These are phyloP conservation scores for Prorops nasuta DNA, from an alignment of 1,140 invertebrate genomes.

Conservation along the genomic window DNA sequence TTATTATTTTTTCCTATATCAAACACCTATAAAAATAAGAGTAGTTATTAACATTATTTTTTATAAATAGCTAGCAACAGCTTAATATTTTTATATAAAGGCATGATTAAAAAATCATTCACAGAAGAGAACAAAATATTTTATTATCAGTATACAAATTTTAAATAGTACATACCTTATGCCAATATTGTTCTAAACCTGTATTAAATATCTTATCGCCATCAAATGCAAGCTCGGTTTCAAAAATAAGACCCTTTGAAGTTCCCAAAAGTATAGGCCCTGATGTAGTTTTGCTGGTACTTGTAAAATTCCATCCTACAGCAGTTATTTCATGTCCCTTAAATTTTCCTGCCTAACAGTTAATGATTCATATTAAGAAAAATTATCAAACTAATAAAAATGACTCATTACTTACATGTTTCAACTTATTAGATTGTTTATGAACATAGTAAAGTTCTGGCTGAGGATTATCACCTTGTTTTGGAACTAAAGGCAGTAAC, in stretches of 20 bases:
- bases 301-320: slow-evolving; percentile 84
- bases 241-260: slow-evolving; percentile 86
- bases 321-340: slow-evolving; percentile 85
- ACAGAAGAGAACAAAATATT: too few species aligned
- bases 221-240: slow-evolving; percentile 79
- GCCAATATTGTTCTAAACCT: slow-evolving; percentile 80
- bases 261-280: slow-evolving; percentile 87
- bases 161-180: slow-evolving; percentile 69
- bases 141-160: slow-evolving; percentile 1
- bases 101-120: slow-evolving; percentile 8
- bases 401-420: slow-evolving; percentile 55
- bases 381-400: slow-evolving; percentile 54
- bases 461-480: slow-evolving; percentile 61
- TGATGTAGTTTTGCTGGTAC: slow-evolving; percentile 68
- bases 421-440: slow-evolving; percentile 65
- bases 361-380: slow-evolving; percentile 8
- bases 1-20: slow-evolving; percentile 74
- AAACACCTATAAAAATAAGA: slow-evolving; percentile 67
- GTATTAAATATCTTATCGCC: slow-evolving; percentile 78
- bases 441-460: slow-evolving; percentile 79
- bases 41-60: slow-evolving; percentile 15
- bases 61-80: too few species aligned
- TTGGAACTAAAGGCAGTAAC: slow-evolving; percentile 71
- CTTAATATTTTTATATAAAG: too few species aligned
- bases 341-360: slow-evolving; percentile 61